Conservation (phyloP, 2,888 invertebrate species). For the Neria commutata region DNA sequence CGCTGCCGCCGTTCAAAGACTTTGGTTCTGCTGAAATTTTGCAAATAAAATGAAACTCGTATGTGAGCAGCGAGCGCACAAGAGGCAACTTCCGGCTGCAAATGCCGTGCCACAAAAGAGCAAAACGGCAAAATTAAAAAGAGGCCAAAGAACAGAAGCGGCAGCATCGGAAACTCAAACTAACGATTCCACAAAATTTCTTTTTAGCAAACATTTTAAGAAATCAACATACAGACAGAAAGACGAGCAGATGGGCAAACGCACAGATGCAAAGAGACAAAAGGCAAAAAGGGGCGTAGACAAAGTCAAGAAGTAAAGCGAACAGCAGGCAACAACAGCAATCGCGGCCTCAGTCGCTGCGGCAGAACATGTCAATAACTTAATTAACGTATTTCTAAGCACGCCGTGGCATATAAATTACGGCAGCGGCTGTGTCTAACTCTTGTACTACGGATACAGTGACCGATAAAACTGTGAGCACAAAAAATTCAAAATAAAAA, state of each 20-base stretch:
- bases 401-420: slow-evolving; percentile 10
- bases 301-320: slow-evolving; percentile 8
- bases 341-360: neutral
- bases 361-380: slow-evolving; percentile 18
- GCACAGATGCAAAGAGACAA: neutral
- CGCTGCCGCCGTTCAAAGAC: neutral
- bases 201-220: too few relatives aligned
- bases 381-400: slow-evolving; percentile 5
- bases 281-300: neutral
- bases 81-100: neutral
- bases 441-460: too few relatives aligned
- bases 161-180: too few relatives aligned
- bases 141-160: neutral
- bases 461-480: too few relatives aligned
- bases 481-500: too few relatives aligned
- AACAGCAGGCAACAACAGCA: neutral
- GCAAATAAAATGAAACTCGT: neutral
- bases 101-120: neutral
- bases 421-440: neutral
- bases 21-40: neutral
- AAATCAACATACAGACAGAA: too few relatives aligned
- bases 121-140: neutral
- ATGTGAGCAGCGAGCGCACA: neutral
- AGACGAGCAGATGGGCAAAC: neutral
- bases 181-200: too few relatives aligned